A percentile compares a stretch with the other conserved stretches of the same genome.
phyloP scores from a whole-genome alignment of 1,140 invertebrate genomes.

The Heterodera carotae region DNA sequence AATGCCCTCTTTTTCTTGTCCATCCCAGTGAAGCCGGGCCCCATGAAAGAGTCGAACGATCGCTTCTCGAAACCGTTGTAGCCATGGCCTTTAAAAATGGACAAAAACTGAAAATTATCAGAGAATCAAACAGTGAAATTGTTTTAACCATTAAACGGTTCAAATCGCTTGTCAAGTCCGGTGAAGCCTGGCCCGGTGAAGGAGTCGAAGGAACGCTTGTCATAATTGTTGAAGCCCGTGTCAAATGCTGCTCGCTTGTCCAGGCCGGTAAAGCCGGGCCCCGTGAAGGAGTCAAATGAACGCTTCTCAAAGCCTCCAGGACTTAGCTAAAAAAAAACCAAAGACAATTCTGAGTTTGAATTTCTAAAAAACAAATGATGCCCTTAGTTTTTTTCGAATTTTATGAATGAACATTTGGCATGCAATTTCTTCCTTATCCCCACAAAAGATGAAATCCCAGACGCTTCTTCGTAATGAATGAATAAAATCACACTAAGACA shows the following conservation, averaged over 20 bases:
- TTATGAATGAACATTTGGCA: too few species aligned
- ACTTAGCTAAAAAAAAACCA: background rate
- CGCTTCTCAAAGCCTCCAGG: constrained; percentile 51
- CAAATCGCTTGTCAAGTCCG: constrained; percentile 48
- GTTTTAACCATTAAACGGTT: background rate
- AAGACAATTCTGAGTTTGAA: too few species aligned
- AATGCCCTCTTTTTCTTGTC: constrained; percentile 43
- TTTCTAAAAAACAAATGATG: too few species aligned
- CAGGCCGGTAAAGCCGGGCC: constrained; percentile 50
- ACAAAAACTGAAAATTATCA: background rate
- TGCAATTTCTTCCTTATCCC: constrained; percentile 6
- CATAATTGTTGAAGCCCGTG: constrained; percentile 46
- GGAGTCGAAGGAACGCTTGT: constrained; percentile 51
- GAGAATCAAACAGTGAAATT: background rate
- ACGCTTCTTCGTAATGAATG: background rate
- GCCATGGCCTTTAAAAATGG: constrained; percentile 29
- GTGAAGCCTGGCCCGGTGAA: constrained; percentile 49
- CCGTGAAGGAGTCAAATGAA: constrained; percentile 52
- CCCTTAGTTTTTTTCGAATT: background rate
- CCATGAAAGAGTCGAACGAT: constrained; percentile 49
- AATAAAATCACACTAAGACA: too few species aligned
- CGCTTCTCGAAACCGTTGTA: constrained; percentile 51
- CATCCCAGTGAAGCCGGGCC: constrained; percentile 51
- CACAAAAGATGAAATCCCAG: too few species aligned
- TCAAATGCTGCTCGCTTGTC: constrained; percentile 50